Evolutionary conservation across 2,797 vertebrate genomes (phyloP).

Genomic region (Smutsia temminckii): DNA sequence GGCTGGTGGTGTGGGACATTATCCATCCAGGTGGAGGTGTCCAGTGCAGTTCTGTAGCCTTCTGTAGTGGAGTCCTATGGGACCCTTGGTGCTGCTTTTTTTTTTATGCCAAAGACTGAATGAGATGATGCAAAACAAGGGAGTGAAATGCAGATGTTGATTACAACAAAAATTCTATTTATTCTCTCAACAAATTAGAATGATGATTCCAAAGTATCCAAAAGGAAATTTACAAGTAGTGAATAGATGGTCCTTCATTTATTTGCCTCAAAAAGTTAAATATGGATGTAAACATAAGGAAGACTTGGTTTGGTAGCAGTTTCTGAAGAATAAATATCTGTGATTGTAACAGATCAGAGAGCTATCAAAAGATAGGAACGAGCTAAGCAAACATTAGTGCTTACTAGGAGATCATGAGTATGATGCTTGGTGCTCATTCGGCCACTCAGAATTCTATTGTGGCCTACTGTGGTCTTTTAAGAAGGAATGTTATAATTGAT

Average conservation of each 20-base stretch:
- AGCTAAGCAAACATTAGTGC: not conserved
- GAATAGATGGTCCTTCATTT: not conserved
- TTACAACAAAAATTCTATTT: not conserved
- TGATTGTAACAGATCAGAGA: not conserved
- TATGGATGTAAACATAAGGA: not conserved
- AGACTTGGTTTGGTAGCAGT: not conserved
- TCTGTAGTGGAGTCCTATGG: not conserved
- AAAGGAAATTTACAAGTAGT: not conserved
- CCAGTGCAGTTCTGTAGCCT: not conserved
- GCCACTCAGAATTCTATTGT: not conserved
- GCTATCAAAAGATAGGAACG: not conserved
- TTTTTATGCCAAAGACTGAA: not conserved
- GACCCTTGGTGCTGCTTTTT: not conserved
- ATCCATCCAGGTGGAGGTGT: not conserved
- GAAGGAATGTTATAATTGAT: not conserved
- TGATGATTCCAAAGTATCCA: not conserved
- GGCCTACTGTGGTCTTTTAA: not conserved
- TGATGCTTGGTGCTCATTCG: not conserved
- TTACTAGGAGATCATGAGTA: not conserved
- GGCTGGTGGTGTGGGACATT: not conserved
- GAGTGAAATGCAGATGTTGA: not conserved
- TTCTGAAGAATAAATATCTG: slow-evolving; percentile 1
- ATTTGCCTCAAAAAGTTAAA: not conserved
- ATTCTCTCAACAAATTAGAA: not conserved
- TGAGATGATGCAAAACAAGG: not conserved